Percentiles rank a stretch among this genome's conserved stretches.
Evolutionary conservation across 2,113 vertebrate genomes (phyloP).

Genomic region (Sitta europaea): DNA sequence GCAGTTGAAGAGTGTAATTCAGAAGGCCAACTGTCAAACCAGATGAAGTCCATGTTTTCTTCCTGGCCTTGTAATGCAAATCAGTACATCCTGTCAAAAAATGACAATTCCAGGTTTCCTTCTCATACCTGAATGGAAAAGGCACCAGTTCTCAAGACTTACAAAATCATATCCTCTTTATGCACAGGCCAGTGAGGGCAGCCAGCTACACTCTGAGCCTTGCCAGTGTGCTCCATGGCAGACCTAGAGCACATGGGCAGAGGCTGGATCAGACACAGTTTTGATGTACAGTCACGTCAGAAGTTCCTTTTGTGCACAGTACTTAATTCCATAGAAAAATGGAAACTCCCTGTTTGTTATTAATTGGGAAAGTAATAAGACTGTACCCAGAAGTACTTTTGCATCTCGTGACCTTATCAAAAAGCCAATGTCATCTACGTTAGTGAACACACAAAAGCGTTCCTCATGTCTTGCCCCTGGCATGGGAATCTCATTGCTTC

Average conservation of each 20-base stretch:
- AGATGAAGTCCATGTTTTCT: slow-evolving; percentile 24
- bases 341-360: not conserved
- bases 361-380: not conserved
- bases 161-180: not conserved
- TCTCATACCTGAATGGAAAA: not conserved
- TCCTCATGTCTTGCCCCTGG: not conserved
- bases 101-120: slow-evolving; percentile 1
- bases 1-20: not conserved
- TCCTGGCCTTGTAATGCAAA: slow-evolving; percentile 13
- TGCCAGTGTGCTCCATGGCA: not conserved
- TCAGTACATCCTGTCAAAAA: not conserved
- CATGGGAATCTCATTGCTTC: not conserved
- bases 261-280: not conserved
- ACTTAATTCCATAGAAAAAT: not conserved
- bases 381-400: not conserved
- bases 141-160: not conserved
- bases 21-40: slow-evolving; percentile 38
- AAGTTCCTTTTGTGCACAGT: not conserved
- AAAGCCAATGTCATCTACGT: not conserved
- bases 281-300: accelerated
- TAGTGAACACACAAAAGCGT: not conserved
- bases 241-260: accelerated
- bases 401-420: not conserved
- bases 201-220: not conserved
- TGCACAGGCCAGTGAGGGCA: not conserved